Base-by-base conservation (phyloP, 2,797 vertebrate genomes). In the Linurgus olivaceus region DNA sequence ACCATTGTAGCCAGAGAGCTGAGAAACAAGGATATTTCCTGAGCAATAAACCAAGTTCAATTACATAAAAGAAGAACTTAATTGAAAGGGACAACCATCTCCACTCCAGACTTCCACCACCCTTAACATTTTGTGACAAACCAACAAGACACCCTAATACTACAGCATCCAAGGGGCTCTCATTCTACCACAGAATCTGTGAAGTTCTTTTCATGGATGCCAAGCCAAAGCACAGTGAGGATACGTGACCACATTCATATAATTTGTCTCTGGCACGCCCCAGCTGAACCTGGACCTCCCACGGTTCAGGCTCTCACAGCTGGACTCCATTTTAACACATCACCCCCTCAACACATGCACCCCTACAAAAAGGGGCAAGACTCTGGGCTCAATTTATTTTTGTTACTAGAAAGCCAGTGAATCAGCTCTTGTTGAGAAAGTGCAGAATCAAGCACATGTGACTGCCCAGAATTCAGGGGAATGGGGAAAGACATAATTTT, bases 21-120 rank as follows among this genome's bases (percentile, higher is more conserved):
- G 38, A 72, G 78, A 81, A 90, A 55, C 52, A 72, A 73, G 54
- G 50, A 2, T 28, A 62, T 77, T 95, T 96, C 79, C 70, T 79
- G 63, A 73, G 55, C 70, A 80, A 77, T 79, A 88, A 94, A 89
- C 29, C 82, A 42, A 95, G 54, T 0, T 58, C 63, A 21, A 17
- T 38, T 44, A 37, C 28, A 62, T 50, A 74, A 84, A 87, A 74
- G 38, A 51, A 57, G 19, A 70, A 58, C 13, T 63, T 55, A 52
- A 71, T 83, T 78, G 40, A 37, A 74, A 90, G 35, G 63, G 83
- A 90, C 77, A 89, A n/a, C 37, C 61, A 19, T 28, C 29, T 47
- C 21, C 52, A 31, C 20, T 38, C 28, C 25, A 42, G 23, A 65
- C 63, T 77, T 79, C 42, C 18, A 14, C 28, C 3, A 4, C 48